Percentiles rank a stretch among this genome's conserved stretches.
Evolutionary conservation across 2,797 vertebrate species (phyloP).

Genomic region (Microctenopoma steveboyesi): DNA sequence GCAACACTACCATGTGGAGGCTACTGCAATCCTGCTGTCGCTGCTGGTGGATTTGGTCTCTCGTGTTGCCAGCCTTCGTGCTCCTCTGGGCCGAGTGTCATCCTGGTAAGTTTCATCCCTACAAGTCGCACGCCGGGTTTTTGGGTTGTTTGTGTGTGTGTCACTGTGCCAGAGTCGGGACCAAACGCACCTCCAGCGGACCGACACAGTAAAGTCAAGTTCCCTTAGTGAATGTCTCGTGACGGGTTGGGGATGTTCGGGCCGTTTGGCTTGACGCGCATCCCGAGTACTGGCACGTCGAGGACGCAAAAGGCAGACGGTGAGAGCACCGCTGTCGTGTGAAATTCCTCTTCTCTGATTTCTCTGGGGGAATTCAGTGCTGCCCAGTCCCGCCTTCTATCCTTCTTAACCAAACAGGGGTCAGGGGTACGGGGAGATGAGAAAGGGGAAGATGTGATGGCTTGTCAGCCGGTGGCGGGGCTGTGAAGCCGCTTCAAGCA

Average conservation of each 20-base stretch:
- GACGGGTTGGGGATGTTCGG: slow-evolving; percentile 2
- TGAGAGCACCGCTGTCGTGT: slow-evolving; percentile 2
- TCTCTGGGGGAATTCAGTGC: slow-evolving; percentile 19
- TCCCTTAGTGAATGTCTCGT: background rate
- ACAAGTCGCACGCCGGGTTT: slow-evolving; percentile 21
- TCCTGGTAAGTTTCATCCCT: slow-evolving; percentile 89
- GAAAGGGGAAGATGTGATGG: slow-evolving; percentile 34
- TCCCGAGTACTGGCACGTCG: slow-evolving; percentile 10
- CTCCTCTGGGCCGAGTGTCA: slow-evolving; percentile 90
- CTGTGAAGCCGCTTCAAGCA: slow-evolving; percentile 40
- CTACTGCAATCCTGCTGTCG: slow-evolving; percentile 90
- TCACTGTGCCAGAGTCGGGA: background rate
- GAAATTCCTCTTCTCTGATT: background rate
- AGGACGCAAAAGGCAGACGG: background rate
- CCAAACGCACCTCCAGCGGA: background rate
- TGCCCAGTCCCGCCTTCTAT: background rate
- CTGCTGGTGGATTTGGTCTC: slow-evolving; percentile 92
- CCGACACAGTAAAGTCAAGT: background rate
- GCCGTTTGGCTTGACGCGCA: slow-evolving; percentile 29
- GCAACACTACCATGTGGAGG: slow-evolving; percentile 93
- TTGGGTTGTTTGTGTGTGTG: background rate
- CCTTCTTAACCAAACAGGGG: slow-evolving; percentile 6
- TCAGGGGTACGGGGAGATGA: slow-evolving; percentile 18
- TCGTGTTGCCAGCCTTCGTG: slow-evolving; percentile 86
- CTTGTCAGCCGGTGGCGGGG: slow-evolving; percentile 47